Conservation (phyloP, 2,888 invertebrate species). For the Drosophila diplacantha region DNA sequence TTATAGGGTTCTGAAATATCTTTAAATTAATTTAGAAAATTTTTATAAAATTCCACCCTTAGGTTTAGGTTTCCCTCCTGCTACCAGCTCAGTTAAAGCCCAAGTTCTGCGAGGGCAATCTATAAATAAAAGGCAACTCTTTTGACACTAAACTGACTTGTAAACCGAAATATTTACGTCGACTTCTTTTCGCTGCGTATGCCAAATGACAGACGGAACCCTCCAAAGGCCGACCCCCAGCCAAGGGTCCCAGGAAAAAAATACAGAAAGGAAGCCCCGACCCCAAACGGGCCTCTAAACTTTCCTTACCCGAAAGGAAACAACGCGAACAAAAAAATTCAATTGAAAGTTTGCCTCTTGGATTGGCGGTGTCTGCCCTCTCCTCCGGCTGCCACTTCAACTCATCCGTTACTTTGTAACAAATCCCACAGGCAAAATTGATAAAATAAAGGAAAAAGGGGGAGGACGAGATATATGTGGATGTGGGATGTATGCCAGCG, state of each 20-base stretch:
- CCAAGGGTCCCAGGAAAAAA: not conserved
- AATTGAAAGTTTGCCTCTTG: conserved; percentile 74
- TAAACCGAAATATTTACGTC: conserved; percentile 71
- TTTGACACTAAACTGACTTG: conserved; percentile 75
- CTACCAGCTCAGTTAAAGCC: conserved; percentile 1
- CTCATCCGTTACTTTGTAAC: conserved; percentile 66
- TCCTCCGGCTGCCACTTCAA: conserved; percentile 23
- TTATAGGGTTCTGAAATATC: not conserved
- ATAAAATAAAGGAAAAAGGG: conserved; percentile 53
- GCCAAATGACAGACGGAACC: conserved; percentile 53
- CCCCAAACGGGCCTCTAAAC: conserved; percentile 32
- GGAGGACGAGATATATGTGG: conserved; percentile 23
- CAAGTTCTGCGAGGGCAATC: conserved; percentile 34
- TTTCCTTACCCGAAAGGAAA: conserved; percentile 38
- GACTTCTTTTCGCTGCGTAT: conserved; percentile 36
- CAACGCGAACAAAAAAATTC: conserved; percentile 58
- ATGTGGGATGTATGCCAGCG: conserved; percentile 25
- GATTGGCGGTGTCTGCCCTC: conserved; percentile 51
- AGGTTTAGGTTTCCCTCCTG: not conserved
- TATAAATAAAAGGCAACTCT: conserved; percentile 61
- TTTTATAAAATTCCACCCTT: not conserved
- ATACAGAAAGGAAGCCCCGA: conserved; percentile 20
- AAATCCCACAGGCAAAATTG: conserved; percentile 74
- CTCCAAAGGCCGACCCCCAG: conserved; percentile 5
- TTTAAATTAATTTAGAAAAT: not conserved